Evolutionary conservation across 1,140 invertebrate genomes (phyloP), one percentile per base, ranked within the genome.

Genomic region (Drosophila grimshawi): DNA sequence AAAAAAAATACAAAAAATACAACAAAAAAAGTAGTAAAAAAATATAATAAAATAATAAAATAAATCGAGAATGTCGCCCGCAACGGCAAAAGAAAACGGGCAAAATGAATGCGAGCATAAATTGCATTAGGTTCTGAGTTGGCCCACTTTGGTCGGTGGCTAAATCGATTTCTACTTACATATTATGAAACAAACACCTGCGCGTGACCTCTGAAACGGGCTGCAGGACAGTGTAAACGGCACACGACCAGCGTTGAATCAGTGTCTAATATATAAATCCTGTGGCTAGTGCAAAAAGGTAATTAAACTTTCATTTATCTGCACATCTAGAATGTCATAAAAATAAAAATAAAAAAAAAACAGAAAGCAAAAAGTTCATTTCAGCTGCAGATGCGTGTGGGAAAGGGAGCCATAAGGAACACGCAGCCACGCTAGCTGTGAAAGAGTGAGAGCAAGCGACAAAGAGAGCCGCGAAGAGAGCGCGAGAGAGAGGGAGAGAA

Each of bases 111-210:
- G 65, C 35, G 39, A 68, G 59, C 72, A 65, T 73, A 88, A 88
- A 82, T 82, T 80, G 82, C 71, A 86, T 78, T 86, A 78, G 61
- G 33, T 49, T 33, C 29, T 53, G 11, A 7, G 32, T 63, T 76
- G 73, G 35, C 68, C 67, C 73, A 76, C 61, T 65, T 76, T 59
- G 33, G 8, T 4, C n/a, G 53, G 53, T 52, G 27, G 52, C 60
- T 49, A 51, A 76, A 76, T 76, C 73, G 73, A 76, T 76, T 76
- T 74, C 56, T 60, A 61, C 63, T 41, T 55, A 43, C 43, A 61
- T 76, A 71, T 76, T 76, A 71, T 76, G 68, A 76, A 76, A 76
- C 73, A 76, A 76, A 76, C 73, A 76, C 73, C 59, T 70, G 72
- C 72, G 67, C 70, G 46, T 33, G 68, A 57, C 69, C 61, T 72